phyloP scores from a whole-genome alignment of 2,888 invertebrate species.

The Cosmorhoe ocellata region DNA sequence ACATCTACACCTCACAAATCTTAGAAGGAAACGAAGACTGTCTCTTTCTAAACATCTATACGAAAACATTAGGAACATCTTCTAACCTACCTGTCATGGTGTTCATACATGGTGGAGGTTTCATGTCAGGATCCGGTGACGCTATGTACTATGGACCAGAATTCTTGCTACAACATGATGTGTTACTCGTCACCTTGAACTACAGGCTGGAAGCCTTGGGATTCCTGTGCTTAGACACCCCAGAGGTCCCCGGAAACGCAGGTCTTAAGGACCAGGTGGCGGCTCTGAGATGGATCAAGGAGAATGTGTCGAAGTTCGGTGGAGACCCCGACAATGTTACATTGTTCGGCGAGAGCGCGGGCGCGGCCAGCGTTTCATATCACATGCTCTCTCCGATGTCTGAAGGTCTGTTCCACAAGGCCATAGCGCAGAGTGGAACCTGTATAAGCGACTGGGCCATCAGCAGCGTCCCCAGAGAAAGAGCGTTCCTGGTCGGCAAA shows the following conservation, averaged over 20 bases:
- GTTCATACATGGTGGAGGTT: slow-evolving; percentile 56
- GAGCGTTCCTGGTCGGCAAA: slow-evolving; percentile 14
- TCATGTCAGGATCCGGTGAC: slow-evolving; percentile 49
- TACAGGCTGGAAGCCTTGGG: slow-evolving; percentile 65
- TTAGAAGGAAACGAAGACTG: slow-evolving; percentile 53
- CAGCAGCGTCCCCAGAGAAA: slow-evolving; percentile 1
- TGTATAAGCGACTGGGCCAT: slow-evolving; percentile 13
- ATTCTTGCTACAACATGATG: slow-evolving; percentile 47
- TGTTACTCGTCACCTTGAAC: slow-evolving; percentile 55
- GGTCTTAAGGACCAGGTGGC: slow-evolving; percentile 70
- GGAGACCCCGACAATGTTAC: slow-evolving; percentile 69
- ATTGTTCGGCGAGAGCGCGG: slow-evolving; percentile 70
- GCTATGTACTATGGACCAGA: slow-evolving; percentile 50
- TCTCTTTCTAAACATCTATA: slow-evolving; percentile 54
- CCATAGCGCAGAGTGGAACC: slow-evolving; percentile 63
- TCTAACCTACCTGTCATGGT: slow-evolving; percentile 52
- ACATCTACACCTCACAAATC: slow-evolving; percentile 36
- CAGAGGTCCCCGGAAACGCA: slow-evolving; percentile 70
- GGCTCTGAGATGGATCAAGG: slow-evolving; percentile 66
- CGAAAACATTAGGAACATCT: slow-evolving; percentile 38
- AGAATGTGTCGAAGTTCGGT: slow-evolving; percentile 69
- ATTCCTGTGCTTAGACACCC: slow-evolving; percentile 63
- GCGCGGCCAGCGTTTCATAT: slow-evolving; percentile 44
- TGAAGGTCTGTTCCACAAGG: slow-evolving; percentile 58
- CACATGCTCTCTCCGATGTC: slow-evolving; percentile 17